Percentiles rank a stretch among this genome's conserved stretches.
Evolutionary conservation across 2,797 vertebrate species (phyloP).

Genomic region (Manis crassicaudata): DNA sequence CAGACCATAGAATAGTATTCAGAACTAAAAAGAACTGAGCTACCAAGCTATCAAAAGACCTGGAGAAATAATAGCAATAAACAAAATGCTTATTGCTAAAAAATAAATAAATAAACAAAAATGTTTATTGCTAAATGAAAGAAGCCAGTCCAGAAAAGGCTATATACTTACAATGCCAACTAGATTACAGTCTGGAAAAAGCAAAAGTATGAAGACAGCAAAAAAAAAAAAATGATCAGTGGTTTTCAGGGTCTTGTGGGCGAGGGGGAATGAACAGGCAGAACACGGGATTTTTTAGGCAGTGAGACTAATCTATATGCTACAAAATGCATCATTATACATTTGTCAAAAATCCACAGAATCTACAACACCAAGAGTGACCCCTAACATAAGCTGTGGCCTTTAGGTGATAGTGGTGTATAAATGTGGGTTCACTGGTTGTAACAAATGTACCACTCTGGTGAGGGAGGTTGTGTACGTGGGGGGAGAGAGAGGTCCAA

Average conservation of each 20-base stretch:
- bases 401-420: background rate
- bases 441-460: background rate
- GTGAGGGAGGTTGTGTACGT: background rate
- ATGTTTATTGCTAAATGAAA: background rate
- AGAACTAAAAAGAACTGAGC: background rate
- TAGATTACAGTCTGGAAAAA: background rate
- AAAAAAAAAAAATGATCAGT: background rate
- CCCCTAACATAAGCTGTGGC: background rate
- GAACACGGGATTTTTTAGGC: background rate
- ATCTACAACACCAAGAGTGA: background rate
- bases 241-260: background rate
- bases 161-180: background rate
- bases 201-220: background rate
- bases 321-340: background rate
- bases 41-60: background rate
- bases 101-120: no score
- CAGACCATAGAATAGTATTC: background rate
- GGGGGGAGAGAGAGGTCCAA: background rate
- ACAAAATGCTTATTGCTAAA: no score
- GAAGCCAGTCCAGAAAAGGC: background rate
- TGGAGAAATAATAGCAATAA: background rate
- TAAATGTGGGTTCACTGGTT: accelerated
- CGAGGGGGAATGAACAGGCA: no score
- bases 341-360: background rate
- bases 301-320: background rate